Conservation (phyloP, 2,888 invertebrate genomes). For the Agrochola lychnidis region DNA sequence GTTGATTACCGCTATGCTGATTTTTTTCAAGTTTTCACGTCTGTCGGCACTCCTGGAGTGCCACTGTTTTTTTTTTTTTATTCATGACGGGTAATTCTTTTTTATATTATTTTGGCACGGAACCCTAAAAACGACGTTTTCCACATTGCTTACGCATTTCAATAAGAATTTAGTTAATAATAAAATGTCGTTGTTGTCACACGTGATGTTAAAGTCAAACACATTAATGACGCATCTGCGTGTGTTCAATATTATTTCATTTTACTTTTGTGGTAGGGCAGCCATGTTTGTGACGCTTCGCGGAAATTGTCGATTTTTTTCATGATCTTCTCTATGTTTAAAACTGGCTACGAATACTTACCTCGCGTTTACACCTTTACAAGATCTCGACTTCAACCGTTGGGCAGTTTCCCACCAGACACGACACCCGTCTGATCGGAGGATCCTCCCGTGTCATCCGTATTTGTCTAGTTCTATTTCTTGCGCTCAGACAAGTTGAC, state of each 20-base stretch:
- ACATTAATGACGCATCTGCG: conserved; percentile 63
- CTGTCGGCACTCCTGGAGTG: too few species aligned
- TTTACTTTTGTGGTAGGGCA: conserved; percentile 56
- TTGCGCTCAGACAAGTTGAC: too few species aligned
- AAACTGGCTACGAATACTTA: neutral
- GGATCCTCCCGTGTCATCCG: too few species aligned
- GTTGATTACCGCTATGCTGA: too few species aligned
- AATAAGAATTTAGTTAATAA: conserved; percentile 22
- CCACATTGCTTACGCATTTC: conserved; percentile 5
- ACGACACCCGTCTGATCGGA: too few species aligned
- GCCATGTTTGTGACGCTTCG: conserved; percentile 11
- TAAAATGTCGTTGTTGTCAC: conserved; percentile 17
- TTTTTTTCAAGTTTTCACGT: too few species aligned
- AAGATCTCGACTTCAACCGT: too few species aligned
- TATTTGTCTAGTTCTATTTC: too few species aligned
- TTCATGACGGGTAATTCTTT: neutral
- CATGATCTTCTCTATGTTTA: neutral
- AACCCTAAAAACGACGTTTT: too few species aligned
- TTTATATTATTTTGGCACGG: neutral
- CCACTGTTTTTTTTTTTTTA: neutral
- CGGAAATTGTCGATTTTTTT: neutral
- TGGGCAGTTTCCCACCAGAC: too few species aligned
- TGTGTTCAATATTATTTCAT: conserved; percentile 58
- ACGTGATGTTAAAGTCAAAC: conserved; percentile 64
- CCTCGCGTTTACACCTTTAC: too few species aligned